Evolutionary conservation across 2,888 invertebrate species (phyloP).

Genomic region (Caenorhabditis zanzibari): DNA sequence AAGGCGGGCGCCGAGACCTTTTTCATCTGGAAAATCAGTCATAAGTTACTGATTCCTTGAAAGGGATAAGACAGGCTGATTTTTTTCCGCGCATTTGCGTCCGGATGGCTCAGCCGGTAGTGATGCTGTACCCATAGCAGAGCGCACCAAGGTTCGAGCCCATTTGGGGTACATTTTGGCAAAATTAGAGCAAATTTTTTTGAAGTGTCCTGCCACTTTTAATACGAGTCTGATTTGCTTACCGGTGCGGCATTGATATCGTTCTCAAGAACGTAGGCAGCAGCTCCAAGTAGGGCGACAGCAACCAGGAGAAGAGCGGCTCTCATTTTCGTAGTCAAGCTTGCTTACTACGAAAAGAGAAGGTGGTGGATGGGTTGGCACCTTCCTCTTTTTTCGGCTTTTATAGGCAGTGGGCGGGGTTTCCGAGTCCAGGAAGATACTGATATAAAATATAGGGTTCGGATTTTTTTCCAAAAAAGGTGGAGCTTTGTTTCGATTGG

Average conservation of each 20-base stretch:
- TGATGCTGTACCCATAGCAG: too few relatives aligned
- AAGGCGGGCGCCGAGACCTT: background rate
- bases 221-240: too few relatives aligned
- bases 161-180: too few relatives aligned
- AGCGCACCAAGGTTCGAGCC: too few relatives aligned
- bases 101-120: too few relatives aligned
- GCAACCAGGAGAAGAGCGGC: background rate
- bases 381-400: background rate
- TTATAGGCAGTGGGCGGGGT: constrained; percentile 16
- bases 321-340: background rate
- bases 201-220: too few relatives aligned
- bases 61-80: too few relatives aligned
- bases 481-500: background rate
- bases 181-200: too few relatives aligned
- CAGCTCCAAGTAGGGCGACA: background rate
- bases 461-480: constrained; percentile 9
- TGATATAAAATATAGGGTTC: constrained; percentile 5
- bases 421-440: background rate
- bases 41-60: background rate
- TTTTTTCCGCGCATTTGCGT: too few relatives aligned
- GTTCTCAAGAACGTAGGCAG: background rate
- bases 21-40: background rate
- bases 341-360: background rate
- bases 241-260: background rate
- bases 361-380: background rate